Conservation (phyloP, 2,888 invertebrate genomes). For the Craniophora ligustri region DNA sequence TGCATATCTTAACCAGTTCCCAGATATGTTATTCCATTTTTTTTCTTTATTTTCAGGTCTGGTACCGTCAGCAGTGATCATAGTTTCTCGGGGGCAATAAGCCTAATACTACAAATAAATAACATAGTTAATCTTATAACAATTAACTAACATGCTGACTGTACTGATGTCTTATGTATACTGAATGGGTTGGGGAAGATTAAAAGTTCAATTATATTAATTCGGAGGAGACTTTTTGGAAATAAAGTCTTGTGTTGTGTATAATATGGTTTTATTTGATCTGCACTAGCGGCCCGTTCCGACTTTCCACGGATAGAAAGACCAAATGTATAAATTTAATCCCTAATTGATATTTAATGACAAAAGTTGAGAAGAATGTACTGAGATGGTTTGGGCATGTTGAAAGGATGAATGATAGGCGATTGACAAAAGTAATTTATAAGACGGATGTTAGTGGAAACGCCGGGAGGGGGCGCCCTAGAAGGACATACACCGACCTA, state of each 20-base stretch:
- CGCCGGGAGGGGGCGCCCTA: too few species aligned
- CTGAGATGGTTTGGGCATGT: too few species aligned
- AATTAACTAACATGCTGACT: constrained; percentile 14
- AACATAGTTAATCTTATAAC: constrained; percentile 7
- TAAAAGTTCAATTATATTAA: constrained; percentile 48
- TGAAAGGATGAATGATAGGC: too few species aligned
- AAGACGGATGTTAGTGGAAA: too few species aligned
- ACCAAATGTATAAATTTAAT: too few species aligned
- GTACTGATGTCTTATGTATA: constrained; percentile 23
- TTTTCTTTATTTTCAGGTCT: constrained; percentile 88
- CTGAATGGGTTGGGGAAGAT: constrained; percentile 43
- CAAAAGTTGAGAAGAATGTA: too few species aligned
- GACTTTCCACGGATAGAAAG: too few species aligned
- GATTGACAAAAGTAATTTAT: too few species aligned
- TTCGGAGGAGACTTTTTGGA: constrained; percentile 35
- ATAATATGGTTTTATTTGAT: constrained; percentile 30
- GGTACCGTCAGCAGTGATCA: constrained; percentile 95
- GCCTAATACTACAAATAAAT: constrained; percentile 10
- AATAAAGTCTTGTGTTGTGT: constrained; percentile 53
- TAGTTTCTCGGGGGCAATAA: constrained; percentile 90
- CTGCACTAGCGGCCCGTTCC: too few species aligned
- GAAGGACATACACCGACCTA: too few species aligned
- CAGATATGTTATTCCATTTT: not conserved
- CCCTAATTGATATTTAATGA: too few species aligned
- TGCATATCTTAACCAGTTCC: not conserved